A percentile compares a stretch with the other conserved stretches of the same genome.
These are phyloP conservation scores for Anableps anableps DNA, from an alignment of 2,797 vertebrate species.

Conservation along the genomic window DNA sequence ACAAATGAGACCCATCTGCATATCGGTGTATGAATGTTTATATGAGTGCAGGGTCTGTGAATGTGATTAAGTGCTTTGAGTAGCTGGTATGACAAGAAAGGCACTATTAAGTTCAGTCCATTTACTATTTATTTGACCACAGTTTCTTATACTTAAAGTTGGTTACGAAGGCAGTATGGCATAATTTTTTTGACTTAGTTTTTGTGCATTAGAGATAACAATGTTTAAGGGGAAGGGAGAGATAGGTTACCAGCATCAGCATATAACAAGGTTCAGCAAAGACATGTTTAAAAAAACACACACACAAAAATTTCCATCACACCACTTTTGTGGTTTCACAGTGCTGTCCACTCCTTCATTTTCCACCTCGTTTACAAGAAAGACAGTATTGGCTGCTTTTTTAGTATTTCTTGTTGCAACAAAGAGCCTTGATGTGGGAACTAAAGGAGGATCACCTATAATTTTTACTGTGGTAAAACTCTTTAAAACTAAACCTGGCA, in stretches of 20 bases:
- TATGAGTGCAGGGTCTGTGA: neutral
- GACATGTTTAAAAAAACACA: neutral
- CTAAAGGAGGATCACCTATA: neutral
- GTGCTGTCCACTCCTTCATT: neutral
- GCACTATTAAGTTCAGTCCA: neutral
- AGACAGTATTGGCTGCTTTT: neutral
- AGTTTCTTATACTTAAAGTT: neutral
- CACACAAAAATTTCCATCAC: neutral
- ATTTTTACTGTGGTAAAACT: neutral
- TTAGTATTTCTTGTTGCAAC: neutral
- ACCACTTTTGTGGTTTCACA: neutral
- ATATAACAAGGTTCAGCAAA: neutral
- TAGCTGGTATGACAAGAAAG: neutral
- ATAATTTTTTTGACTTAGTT: neutral
- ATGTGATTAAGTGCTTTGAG: neutral
- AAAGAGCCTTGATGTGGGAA: neutral
- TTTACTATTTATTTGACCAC: neutral
- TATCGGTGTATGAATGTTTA: neutral
- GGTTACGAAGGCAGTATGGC: neutral
- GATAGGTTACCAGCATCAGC: neutral
- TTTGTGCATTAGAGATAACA: neutral
- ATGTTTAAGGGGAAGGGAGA: neutral
- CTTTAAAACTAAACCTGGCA: neutral
- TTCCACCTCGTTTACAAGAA: neutral
- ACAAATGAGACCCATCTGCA: slow-evolving; percentile 5